Base-by-base conservation (phyloP, 2,113 vertebrate species). In the Mormyrus lacerda region DNA sequence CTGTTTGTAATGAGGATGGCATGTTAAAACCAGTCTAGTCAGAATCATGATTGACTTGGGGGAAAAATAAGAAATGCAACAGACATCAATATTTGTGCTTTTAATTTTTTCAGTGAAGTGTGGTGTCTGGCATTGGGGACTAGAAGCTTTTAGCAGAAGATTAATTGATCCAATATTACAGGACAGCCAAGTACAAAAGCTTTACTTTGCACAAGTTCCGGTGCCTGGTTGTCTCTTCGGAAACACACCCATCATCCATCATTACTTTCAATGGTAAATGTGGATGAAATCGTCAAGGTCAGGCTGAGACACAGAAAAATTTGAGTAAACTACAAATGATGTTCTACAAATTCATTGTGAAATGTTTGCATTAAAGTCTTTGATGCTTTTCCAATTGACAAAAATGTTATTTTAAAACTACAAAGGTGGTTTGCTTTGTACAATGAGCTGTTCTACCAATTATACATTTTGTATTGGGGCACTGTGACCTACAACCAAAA, bases 121-220 rank as follows among this genome's bases (percentile, higher is more conserved):
- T 31, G 45, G 27, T 44, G 44, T 50, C 44, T 85, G 47, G 47
- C 83, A 85, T 27, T 35, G 47, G 31, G 15, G 85, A 84, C 39
- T 24, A 84, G 24, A 82, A 79, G 79, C 79, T 45, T 47, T 44
- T 84, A 84, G 27, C 85, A 87, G 48, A 55, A 87, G 50, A 87
- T 87, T 13, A 53, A 87, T 53, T 87, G 85, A 35, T 87, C 31
- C 85, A 87, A 53, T 87, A 53, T n/a, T 55, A 31, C 85, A 87
- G 47, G n/a, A 87, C 85, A 87, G 50, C 8, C n/a, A 11, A 69
- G 61, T 53, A 24, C 31, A 53, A 44, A 44, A 65, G 31, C 35
- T 87, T 65, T 87, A 42, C 86, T 42, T 39, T 87, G 31, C 53
- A 45, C 35, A 61, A 87, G 51, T 65, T 87, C 39, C 55, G 17